phyloP scores from a whole-genome alignment of 2,113 vertebrate species.

The Electrona antarctica region DNA sequence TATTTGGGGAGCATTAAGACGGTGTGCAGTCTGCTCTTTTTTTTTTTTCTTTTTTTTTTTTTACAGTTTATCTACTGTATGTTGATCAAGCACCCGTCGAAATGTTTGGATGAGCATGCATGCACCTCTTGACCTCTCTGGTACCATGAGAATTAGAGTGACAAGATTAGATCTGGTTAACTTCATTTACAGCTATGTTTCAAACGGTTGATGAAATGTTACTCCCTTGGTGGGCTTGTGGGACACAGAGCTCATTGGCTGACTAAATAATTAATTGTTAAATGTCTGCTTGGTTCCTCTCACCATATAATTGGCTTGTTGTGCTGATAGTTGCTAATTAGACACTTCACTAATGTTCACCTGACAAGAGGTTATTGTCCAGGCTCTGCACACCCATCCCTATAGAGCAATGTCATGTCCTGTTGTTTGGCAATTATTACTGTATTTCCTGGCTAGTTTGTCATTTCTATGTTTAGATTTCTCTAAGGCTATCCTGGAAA shows the following conservation, averaged over 20 bases:
- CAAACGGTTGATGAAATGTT: background rate
- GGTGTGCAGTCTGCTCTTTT: too few species aligned
- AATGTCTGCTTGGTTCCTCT: constrained; percentile 43
- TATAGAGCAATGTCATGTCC: constrained; percentile 31
- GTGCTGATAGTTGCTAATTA: constrained; percentile 49
- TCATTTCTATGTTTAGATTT: too few species aligned
- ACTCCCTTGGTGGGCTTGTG: constrained; percentile 31
- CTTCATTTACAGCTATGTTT: too few species aligned
- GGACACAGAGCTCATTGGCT: constrained; percentile 25
- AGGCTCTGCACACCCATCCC: constrained; percentile 18
- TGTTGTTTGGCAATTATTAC: constrained; percentile 10
- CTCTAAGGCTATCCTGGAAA: too few species aligned
- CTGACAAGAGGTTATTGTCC: constrained; percentile 34
- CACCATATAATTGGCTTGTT: constrained; percentile 53
- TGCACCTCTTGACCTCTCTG: too few species aligned
- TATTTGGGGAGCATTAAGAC: too few species aligned
- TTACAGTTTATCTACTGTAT: too few species aligned
- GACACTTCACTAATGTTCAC: constrained; percentile 29
- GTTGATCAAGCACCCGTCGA: too few species aligned
- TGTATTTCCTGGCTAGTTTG: background rate
- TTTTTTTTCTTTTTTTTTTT: too few species aligned
- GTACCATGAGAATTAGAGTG: too few species aligned
- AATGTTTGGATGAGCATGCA: too few species aligned
- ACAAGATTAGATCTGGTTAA: too few species aligned
- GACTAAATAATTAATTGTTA: constrained; percentile 38